phyloP scores from a whole-genome alignment of 35 echinoderm and acorn worm genomes.

The Strongylocentrotus purpuratus region DNA sequence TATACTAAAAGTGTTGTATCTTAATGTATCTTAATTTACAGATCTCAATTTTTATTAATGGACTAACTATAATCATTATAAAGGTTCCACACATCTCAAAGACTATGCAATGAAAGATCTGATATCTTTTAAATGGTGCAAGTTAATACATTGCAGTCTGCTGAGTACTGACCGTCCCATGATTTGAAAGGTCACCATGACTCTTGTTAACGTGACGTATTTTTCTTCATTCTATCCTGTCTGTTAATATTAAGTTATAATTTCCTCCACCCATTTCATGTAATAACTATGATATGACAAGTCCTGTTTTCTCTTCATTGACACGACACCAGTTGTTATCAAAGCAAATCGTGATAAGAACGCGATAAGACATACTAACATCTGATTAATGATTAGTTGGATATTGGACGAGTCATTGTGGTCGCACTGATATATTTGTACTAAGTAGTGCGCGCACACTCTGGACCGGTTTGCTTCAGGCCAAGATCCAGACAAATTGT shows the following conservation, averaged over 20 bases:
- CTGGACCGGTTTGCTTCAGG: too few species aligned
- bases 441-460: neutral
- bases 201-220: neutral
- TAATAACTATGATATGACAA: neutral
- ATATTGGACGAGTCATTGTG: slow-evolving; percentile 8
- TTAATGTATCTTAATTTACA: too few species aligned
- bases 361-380: slow-evolving; percentile 31
- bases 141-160: neutral
- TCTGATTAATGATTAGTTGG: slow-evolving; percentile 37
- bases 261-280: neutral
- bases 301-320: neutral
- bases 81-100: too few species aligned
- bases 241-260: slow-evolving; percentile 2
- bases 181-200: neutral
- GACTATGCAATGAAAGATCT: too few species aligned
- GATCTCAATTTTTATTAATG: too few species aligned
- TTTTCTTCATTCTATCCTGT: neutral
- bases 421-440: neutral
- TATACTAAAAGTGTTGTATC: too few species aligned
- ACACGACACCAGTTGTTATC: slow-evolving; percentile 37
- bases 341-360: slow-evolving; percentile 19
- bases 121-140: neutral
- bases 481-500: too few species aligned
- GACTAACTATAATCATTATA: too few species aligned
- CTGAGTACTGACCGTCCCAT: neutral